A percentile compares a stretch with the other conserved stretches of the same genome.
These are phyloP conservation scores for Vannuccia rotundouncinata DNA, from an alignment of 2,888 invertebrate species.

Conservation along the genomic window DNA sequence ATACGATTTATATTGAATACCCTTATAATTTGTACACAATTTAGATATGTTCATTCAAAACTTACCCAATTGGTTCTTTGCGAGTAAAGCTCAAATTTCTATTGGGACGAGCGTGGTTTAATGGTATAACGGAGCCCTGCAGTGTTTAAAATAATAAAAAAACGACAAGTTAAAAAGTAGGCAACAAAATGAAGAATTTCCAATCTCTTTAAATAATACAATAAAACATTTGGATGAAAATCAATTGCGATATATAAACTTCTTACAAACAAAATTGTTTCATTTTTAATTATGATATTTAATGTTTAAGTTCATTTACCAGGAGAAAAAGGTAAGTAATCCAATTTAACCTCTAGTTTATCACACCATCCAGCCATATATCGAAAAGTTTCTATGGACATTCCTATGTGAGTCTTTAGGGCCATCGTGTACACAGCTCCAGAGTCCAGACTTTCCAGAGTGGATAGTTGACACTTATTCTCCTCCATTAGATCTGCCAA, in stretches of 20 bases:
- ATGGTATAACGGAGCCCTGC: constrained; percentile 76
- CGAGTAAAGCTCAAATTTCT: constrained; percentile 78
- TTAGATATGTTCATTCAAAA: too few relatives aligned
- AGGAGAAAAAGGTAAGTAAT: too few relatives aligned
- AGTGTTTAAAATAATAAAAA: constrained; percentile 27
- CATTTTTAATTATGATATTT: too few relatives aligned
- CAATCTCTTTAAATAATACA: too few relatives aligned
- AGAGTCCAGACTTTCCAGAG: constrained; percentile 83
- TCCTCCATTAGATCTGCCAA: constrained; percentile 89
- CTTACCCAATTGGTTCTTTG: constrained; percentile 78
- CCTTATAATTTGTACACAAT: too few relatives aligned
- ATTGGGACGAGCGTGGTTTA: constrained; percentile 82
- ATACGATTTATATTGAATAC: too few relatives aligned
- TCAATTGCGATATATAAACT: too few relatives aligned
- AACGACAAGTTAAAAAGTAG: constrained; percentile 9
- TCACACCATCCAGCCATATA: constrained; percentile 96
- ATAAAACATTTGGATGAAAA: too few relatives aligned
- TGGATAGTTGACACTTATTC: constrained; percentile 87
- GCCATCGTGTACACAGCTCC: constrained; percentile 94
- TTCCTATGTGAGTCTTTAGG: constrained; percentile 88
- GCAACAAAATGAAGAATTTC: too few relatives aligned
- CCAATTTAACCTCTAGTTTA: constrained; percentile 74
- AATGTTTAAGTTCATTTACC: too few relatives aligned
- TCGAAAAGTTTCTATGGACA: constrained; percentile 93
- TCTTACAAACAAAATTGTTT: too few relatives aligned